Base-by-base conservation (phyloP, 2,113 vertebrate species). In the Oryzias celebensis region DNA sequence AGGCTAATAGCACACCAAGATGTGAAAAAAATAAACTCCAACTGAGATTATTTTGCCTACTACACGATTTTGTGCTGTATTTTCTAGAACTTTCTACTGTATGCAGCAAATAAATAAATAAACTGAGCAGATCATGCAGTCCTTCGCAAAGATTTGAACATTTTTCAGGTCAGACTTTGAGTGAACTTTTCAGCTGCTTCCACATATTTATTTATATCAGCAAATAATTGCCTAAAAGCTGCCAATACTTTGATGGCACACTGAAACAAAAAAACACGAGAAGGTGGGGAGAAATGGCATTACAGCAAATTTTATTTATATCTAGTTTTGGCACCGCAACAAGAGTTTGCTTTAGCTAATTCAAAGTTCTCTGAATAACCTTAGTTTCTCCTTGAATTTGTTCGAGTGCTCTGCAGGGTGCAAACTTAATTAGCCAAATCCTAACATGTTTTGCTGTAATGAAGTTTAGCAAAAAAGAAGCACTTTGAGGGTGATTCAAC, bases 151-250 rank as follows among this genome's bases (percentile, higher is more conserved):
- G 10, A 3, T 36, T 12, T 12, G 12, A 36, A 12, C 36, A 12
- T 36, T 12, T 36, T 36, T 36, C 31, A 36, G 7, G 31, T 8
- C 31, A 36, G 31, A 8, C 7, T 36, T 36, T 10, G 8, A 10
- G 36, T 36, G 51, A 68, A 63, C 6, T 2, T 52, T 44, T 52
- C 24, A 68, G 55, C 24, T 14, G 22, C 24, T 61, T 42, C 59
- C 23, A 54, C 60, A 36, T 52, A 62, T 36, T 12, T 36, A 36
- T 36, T 36, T 36, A 36, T 36, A 13, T 36, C 36, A 13, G 36
- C 36, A 36, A 36, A 36, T 36, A 36, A 36, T 36, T 10, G 36
- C 36, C 3, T 36, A 36, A 10, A 36, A 36, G 36, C 36, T 36
- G 36, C 8, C 10, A 12, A 36, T 10, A 36, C 36, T 36, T 36